A percentile compares a stretch with the other conserved stretches of the same genome.
phyloP scores from a whole-genome alignment of 1,140 invertebrate genomes.

The Drosophila azteca region DNA sequence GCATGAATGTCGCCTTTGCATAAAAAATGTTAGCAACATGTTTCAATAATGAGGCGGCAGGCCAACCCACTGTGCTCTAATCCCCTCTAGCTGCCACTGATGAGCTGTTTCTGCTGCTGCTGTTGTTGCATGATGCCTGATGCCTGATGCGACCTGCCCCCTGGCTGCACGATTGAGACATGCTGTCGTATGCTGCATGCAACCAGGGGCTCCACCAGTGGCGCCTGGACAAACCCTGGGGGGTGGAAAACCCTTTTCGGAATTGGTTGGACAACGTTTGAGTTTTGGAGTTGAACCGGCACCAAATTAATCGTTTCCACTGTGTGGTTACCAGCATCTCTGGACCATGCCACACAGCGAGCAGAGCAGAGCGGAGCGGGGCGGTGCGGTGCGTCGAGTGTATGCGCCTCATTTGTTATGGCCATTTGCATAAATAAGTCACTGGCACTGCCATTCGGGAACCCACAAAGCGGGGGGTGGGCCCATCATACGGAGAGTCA shows the following conservation, averaged over 20 bases:
- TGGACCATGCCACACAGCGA: slow-evolving; percentile 1
- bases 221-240: not conserved
- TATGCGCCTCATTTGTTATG: slow-evolving; percentile 79
- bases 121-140: no score
- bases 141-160: not conserved
- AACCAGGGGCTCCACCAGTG: not conserved
- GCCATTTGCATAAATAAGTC: slow-evolving; percentile 81
- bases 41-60: slow-evolving; percentile 70
- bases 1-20: slow-evolving; percentile 78
- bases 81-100: slow-evolving; percentile 32
- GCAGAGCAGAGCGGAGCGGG: not conserved
- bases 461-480: not conserved
- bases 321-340: slow-evolving; percentile 47
- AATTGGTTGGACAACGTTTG: slow-evolving; percentile 38
- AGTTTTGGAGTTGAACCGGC: slow-evolving; percentile 34
- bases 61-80: slow-evolving; percentile 16
- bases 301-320: slow-evolving; percentile 79
- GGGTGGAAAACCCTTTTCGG: slow-evolving; percentile 34
- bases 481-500: not conserved
- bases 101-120: slow-evolving; percentile 31
- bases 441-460: slow-evolving; percentile 69
- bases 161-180: slow-evolving; percentile 65
- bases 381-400: slow-evolving; percentile 28
- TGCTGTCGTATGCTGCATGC: slow-evolving; percentile 39
- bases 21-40: slow-evolving; percentile 78